These are phyloP conservation scores for Urocyon cinereoargenteus DNA, from an alignment of 2,797 vertebrate species.

Conservation along the genomic window DNA sequence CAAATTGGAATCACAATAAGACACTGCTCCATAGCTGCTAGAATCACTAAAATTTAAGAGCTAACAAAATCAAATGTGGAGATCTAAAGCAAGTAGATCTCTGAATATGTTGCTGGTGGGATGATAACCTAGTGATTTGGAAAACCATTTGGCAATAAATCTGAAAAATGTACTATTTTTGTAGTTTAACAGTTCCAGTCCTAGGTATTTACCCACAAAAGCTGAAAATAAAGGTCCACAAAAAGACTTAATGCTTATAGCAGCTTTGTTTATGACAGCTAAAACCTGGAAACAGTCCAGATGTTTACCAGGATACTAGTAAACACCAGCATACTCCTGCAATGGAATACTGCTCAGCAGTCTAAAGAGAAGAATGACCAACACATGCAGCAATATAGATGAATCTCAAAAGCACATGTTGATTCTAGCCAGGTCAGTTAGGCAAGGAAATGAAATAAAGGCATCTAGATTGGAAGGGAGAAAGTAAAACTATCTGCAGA, in stretches of 20 bases:
- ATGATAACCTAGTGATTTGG: not conserved
- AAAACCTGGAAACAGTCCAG: not conserved
- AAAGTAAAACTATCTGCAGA: not conserved
- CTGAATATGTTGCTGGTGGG: not conserved
- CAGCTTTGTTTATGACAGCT: not conserved
- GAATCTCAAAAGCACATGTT: not conserved
- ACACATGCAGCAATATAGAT: no score
- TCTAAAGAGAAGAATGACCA: not conserved
- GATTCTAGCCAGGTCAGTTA: not conserved
- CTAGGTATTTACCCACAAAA: not conserved
- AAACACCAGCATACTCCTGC: not conserved
- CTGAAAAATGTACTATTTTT: not conserved
- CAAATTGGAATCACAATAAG: no score
- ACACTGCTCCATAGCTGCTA: not conserved
- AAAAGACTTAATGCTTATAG: not conserved
- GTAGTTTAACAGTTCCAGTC: not conserved
- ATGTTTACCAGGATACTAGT: not conserved
- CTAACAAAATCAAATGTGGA: not conserved
- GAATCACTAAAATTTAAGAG: not conserved
- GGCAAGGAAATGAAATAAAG: not conserved
- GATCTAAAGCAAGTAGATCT: not conserved
- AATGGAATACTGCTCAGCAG: accelerated
- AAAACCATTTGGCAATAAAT: not conserved
- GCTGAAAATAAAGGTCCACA: not conserved
- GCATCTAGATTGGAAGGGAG: not conserved